Evolutionary conservation across 1,140 invertebrate species (phyloP).

Genomic region (Drosophila arawakana): DNA sequence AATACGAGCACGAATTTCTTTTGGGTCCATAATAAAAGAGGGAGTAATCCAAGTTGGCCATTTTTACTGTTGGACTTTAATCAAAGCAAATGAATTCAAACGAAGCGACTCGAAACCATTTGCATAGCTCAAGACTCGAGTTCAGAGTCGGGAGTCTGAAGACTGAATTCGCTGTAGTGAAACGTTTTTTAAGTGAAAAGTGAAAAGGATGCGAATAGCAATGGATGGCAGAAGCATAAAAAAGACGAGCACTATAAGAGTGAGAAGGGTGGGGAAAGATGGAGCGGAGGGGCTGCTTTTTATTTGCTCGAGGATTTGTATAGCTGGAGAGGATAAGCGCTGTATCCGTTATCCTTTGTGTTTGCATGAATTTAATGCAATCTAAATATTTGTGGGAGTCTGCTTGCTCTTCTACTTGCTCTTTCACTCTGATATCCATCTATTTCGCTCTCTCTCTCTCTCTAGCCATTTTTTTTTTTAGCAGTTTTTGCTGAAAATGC

Average conservation of each 20-base stretch:
- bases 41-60: constrained; percentile 44
- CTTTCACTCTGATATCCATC: not conserved
- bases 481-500: constrained; percentile 27
- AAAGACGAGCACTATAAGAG: constrained; percentile 45
- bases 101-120: constrained; percentile 72
- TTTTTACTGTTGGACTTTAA: constrained; percentile 61
- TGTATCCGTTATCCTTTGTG: constrained; percentile 79
- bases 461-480: constrained; percentile 26
- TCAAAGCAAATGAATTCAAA: constrained; percentile 82
- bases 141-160: too few relatives aligned
- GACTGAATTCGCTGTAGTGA: constrained; percentile 52
- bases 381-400: constrained; percentile 78
- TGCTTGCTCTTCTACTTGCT: not conserved
- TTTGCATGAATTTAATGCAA: constrained; percentile 82
- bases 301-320: constrained; percentile 79
- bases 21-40: constrained; percentile 15
- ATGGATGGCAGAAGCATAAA: constrained; percentile 31
- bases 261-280: constrained; percentile 24
- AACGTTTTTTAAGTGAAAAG: constrained; percentile 77
- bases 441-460: not conserved
- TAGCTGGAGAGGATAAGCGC: constrained; percentile 77
- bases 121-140: constrained; percentile 52
- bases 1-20: constrained; percentile 12
- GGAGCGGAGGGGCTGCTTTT: constrained; percentile 32
- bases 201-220: constrained; percentile 67